Base-by-base conservation (phyloP, 2,113 vertebrate genomes). In the Planiliza haematocheilus region DNA sequence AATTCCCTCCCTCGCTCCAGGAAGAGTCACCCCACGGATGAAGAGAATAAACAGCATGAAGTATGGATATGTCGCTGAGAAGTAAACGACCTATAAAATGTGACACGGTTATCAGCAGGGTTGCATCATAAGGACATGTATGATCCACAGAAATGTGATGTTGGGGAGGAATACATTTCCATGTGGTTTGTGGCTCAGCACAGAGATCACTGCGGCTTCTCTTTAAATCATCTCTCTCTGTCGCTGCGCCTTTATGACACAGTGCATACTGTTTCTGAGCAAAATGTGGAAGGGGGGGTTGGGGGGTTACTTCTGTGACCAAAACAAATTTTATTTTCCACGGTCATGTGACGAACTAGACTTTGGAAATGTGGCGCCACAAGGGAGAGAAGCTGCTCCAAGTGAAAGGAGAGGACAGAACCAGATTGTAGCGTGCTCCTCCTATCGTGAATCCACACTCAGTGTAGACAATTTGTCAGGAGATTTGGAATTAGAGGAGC, bases 1-100 rank as follows among this genome's bases (percentile, higher is more conserved):
- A 90, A 99, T 98, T 86, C 98, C 98, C 4, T 98, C 97, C 64
- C 39, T 91, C 65, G 98, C 98, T 79, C 98, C 98, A 1, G 98
- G 98, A 76, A 99, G 94, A 10, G 97, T 99, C 75, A 99, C 96
- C 66, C 98, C 98, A 30, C 98, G 97, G 91, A 96, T 95, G 93
- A 99, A 99, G 86, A 99, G 94, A 85, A 99, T 98, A 72, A 98
- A 93, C 82, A 99, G 91, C 98, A 99, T 99, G 91, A 99, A 88
- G 85, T 99, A 99, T 21, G 98, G 98, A 36, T 99, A 99, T 0
- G 97, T 99, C 73, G 98, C 97, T 1, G 98, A 99, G 95, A 99
- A 99, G 93, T 99, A 99, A 52, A 99, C 98, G 20, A 99, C 98
- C 98, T 99, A 86, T 13, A 74, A 87, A 83, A 77, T 82, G 73